These are phyloP conservation scores for Kryptolebias marmoratus DNA, from an alignment of 2,113 vertebrate genomes.

Conservation along the genomic window DNA sequence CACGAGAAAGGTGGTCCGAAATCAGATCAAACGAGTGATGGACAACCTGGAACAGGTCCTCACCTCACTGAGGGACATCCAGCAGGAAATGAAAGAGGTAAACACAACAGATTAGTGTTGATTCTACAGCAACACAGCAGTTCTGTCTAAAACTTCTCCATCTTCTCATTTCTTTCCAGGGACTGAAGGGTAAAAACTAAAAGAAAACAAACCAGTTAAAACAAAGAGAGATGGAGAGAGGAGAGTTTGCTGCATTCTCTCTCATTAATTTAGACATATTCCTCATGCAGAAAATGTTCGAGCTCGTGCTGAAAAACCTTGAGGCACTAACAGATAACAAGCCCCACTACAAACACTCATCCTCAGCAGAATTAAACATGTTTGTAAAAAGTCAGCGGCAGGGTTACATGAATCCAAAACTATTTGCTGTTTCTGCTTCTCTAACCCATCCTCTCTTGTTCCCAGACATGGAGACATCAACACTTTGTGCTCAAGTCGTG, in stretches of 20 bases:
- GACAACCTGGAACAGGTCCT: conserved; percentile 82
- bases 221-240: neutral
- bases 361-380: conserved; percentile 62
- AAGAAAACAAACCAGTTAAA: conserved; percentile 16
- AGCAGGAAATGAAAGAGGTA: conserved; percentile 86
- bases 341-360: conserved; percentile 36
- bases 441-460: conserved; percentile 6
- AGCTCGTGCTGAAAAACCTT: conserved; percentile 31
- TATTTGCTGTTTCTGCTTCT: conserved; percentile 37
- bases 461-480: conserved; percentile 9
- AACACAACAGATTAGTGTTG: conserved; percentile 9
- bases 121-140: neutral
- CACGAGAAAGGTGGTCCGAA: conserved; percentile 70
- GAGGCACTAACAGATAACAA: conserved; percentile 45
- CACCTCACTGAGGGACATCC: conserved; percentile 78
- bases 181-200: neutral
- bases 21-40: conserved; percentile 80
- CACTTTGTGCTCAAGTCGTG: conserved; percentile 17
- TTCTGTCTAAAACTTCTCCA: neutral
- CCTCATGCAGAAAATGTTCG: conserved; percentile 35
- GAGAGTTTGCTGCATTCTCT: conserved; percentile 20
- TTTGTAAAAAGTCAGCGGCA: conserved; percentile 62
- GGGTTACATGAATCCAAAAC: conserved; percentile 27
- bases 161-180: conserved; percentile 9
- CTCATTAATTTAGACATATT: conserved; percentile 20